Percentiles rank a stretch among this genome's conserved stretches.
phyloP scores from a whole-genome alignment of 2,888 invertebrate genomes.

The Pyrgus malvae region DNA sequence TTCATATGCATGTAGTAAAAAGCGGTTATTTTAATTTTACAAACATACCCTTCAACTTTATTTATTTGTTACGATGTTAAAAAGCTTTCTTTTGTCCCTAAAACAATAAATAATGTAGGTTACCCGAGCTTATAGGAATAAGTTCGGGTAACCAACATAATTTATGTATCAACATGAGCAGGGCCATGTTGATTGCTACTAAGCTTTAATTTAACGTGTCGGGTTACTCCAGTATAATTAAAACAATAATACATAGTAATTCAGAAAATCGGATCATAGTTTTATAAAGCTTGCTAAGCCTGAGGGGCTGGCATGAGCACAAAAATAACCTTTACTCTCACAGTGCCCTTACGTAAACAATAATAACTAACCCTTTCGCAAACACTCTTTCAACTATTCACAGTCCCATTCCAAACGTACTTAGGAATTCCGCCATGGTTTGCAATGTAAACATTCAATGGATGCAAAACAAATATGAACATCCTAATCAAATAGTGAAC shows the following conservation, averaged over 20 bases:
- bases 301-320: background rate
- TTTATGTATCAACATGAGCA: too few species aligned
- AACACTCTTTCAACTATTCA: constrained; percentile 16
- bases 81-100: background rate
- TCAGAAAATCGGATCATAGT: background rate
- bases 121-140: constrained; percentile 25
- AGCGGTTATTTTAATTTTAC: too few species aligned
- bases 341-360: constrained; percentile 4
- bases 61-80: background rate
- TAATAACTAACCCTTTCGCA: constrained; percentile 14
- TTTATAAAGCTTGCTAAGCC: background rate
- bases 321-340: background rate
- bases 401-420: constrained; percentile 15
- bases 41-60: background rate
- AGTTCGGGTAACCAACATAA: too few species aligned
- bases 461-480: constrained; percentile 22
- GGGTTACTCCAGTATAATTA: too few species aligned
- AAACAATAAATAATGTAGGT: constrained; percentile 10
- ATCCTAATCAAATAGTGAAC: constrained; percentile 25
- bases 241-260: background rate
- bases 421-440: constrained; percentile 24
- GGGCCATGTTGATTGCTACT: constrained; percentile 5
- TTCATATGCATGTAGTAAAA: too few species aligned
- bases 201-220: constrained; percentile 45
- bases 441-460: constrained; percentile 24